Evolutionary conservation across 2,113 vertebrate genomes (phyloP), one percentile per base, ranked within the genome.

Genomic region (Hippocampus mohnikei): DNA sequence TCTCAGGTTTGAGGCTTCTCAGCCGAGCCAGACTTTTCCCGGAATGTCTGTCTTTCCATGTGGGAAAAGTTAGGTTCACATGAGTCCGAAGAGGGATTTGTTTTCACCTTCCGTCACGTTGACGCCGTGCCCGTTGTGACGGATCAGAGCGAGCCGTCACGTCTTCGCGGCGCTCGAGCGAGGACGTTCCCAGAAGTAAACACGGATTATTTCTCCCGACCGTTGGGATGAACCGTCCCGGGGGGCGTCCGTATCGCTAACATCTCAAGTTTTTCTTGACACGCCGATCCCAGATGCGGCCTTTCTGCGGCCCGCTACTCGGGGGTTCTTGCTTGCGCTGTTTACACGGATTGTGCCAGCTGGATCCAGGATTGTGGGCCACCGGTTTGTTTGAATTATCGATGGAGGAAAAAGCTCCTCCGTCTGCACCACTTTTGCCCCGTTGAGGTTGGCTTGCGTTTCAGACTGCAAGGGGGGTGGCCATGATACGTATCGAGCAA

Each of bases 91-190:
- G 70, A 58, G 63, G 44, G 68, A 77, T 84, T 83, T 72, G 63
- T 75, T 87, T 88, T 82, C 74, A 80, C 79, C 81, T 84, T 69
- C 77, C 81, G 78, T 84, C 79, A 78, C 50, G n/a, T 74, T 79
- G 71, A 81, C 21, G 70, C 76, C 61, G 40, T 2, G 25, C 53
- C 78, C 82, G 71, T 82, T 56, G 76, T 60, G 71, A 74, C 37
- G 60, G 68, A 80, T 78, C 59, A n/a, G 55, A 56, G 23, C 11
- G 27, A 12, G 13, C 83, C 69, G 75, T 88, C 84, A 69, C 48
- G 61, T 86, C 81, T 85, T 72, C 56, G 41, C 68, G 76, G 79
- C 69, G 69, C 84, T 81, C 63, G 66, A 73, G 80, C 81, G 74
- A 61, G 62, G 23, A 74, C 63, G 21, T 69, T 76, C 70, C 65